Evolutionary conservation across 2,113 vertebrate species (phyloP).

Genomic region (Fregetta grallaria): DNA sequence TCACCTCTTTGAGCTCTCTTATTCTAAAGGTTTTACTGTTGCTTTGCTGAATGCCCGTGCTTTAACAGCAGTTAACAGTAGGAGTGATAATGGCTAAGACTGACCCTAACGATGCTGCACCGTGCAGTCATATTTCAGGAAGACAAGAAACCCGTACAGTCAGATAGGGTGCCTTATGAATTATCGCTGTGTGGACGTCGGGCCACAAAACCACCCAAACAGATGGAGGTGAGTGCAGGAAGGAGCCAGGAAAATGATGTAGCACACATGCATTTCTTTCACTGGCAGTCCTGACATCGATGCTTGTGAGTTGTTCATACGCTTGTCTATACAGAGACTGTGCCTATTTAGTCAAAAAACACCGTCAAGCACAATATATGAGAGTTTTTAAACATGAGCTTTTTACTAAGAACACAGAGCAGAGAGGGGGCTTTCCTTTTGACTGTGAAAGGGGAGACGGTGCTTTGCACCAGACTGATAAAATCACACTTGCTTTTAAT

Average conservation of each 20-base stretch:
- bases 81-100: not conserved
- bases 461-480: not conserved
- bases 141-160: not conserved
- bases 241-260: not conserved
- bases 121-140: not conserved
- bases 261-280: not conserved
- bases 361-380: not conserved
- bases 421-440: not conserved
- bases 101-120: not conserved
- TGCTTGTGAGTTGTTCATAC: not conserved
- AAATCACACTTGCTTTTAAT: not conserved
- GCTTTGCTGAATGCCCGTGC: not conserved
- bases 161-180: not conserved
- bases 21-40: not conserved
- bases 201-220: not conserved
- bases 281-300: accelerated
- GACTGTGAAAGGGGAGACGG: not conserved
- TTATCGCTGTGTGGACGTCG: accelerated
- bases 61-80: not conserved
- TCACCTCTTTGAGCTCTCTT: not conserved
- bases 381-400: not conserved
- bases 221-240: not conserved
- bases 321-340: not conserved
- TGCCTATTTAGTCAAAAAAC: not conserved
- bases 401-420: not conserved